phyloP scores from a whole-genome alignment of 2,113 vertebrate species.

The Bubo bubo region DNA sequence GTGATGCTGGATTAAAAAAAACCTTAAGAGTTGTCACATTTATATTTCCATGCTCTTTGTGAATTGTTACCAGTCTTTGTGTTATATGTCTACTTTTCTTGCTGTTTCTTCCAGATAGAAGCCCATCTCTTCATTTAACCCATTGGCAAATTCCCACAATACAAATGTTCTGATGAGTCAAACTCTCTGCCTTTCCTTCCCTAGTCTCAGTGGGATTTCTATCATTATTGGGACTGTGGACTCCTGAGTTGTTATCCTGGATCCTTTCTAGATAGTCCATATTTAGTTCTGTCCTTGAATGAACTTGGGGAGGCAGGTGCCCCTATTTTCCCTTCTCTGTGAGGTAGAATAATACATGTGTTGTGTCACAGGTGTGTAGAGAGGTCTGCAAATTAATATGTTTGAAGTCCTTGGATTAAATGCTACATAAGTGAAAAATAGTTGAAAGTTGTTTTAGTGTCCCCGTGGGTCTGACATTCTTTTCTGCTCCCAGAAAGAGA shows the following conservation, averaged over 20 bases:
- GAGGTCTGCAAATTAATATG: not conserved
- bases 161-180: not conserved
- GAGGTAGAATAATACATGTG: not conserved
- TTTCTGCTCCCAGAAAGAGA: conserved; percentile 38
- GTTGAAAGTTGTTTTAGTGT: conserved; percentile 2
- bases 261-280: not conserved
- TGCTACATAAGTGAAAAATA: not conserved
- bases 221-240: not conserved
- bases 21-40: not conserved
- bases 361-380: not conserved
- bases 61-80: not conserved
- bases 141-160: not conserved
- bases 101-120: not conserved
- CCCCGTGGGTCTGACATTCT: not conserved
- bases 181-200: not conserved
- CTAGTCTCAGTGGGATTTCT: not conserved
- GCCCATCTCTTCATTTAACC: not conserved
- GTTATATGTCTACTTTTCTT: not conserved
- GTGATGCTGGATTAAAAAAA: not conserved
- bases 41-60: not conserved
- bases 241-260: not conserved
- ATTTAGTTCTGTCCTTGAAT: not conserved
- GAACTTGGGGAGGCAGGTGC: not conserved
- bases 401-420: conserved; percentile 11
- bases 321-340: not conserved